Evolutionary conservation across 2,888 invertebrate genomes (phyloP).

Genomic region (Chymomyza amoena): DNA sequence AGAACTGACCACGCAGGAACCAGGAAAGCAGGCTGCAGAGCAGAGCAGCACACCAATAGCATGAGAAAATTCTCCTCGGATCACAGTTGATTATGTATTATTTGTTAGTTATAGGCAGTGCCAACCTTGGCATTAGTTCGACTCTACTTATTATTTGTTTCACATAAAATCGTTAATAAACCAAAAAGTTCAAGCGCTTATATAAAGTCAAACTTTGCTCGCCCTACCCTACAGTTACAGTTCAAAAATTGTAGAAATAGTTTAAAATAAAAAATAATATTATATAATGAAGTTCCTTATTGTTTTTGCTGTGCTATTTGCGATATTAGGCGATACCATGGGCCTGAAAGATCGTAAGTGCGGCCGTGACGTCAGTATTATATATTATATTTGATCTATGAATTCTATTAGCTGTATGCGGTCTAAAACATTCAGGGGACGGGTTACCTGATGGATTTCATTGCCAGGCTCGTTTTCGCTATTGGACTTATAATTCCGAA

Average conservation of each 20-base stretch:
- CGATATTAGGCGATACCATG: slow-evolving; percentile 8
- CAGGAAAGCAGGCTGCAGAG: neutral
- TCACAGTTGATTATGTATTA: neutral
- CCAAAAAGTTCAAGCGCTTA: neutral
- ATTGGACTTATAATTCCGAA: slow-evolving; percentile 30
- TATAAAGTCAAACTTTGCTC: too few species aligned
- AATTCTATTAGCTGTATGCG: slow-evolving; percentile 27
- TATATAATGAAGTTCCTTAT: slow-evolving; percentile 31
- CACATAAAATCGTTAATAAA: neutral
- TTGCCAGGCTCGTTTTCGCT: slow-evolving; percentile 37
- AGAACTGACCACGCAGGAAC: slow-evolving; percentile 36
- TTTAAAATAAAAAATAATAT: neutral
- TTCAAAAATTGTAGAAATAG: neutral
- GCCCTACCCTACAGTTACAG: neutral
- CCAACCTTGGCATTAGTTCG: neutral
- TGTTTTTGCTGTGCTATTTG: slow-evolving; percentile 18
- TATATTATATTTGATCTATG: neutral
- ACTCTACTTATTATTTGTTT: neutral
- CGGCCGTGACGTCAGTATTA: neutral
- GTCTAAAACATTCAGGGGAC: slow-evolving; percentile 15
- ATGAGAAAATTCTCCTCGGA: too few species aligned
- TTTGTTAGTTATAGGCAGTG: neutral
- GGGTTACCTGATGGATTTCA: slow-evolving; percentile 21
- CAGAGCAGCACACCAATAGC: too few species aligned
- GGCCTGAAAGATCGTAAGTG: slow-evolving; percentile 35